phyloP scores from a whole-genome alignment of 2,113 vertebrate genomes.

The Sceloporus tristichus region DNA sequence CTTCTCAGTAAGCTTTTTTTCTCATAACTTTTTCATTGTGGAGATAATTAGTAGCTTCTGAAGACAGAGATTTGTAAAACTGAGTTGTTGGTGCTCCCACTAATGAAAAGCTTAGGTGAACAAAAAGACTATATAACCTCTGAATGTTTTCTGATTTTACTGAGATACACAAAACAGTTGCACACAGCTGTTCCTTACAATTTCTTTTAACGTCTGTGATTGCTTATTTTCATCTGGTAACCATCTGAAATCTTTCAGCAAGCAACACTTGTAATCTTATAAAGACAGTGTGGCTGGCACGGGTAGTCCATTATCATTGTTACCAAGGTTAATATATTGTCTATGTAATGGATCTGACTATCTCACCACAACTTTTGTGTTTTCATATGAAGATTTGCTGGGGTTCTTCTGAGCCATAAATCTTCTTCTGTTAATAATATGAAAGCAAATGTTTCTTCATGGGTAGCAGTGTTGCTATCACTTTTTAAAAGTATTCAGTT shows the following conservation, averaged over 20 bases:
- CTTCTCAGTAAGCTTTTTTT: slow-evolving; percentile 79
- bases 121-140: background rate
- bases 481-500: background rate
- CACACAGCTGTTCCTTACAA: background rate
- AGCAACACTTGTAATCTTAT: background rate
- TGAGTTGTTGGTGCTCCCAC: slow-evolving; percentile 1
- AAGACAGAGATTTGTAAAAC: background rate
- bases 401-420: background rate
- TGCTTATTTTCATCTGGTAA: background rate
- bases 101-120: background rate
- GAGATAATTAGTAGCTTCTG: background rate
- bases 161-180: background rate
- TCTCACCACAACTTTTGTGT: no score
- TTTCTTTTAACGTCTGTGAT: background rate
- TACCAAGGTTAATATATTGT: background rate
- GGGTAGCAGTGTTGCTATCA: background rate
- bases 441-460: background rate
- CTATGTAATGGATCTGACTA: background rate
- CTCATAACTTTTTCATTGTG: background rate
- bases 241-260: background rate
- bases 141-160: background rate
- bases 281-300: background rate
- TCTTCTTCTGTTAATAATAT: background rate
- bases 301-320: no score
- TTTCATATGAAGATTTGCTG: background rate